These are phyloP conservation scores for Apus apus DNA, from an alignment of 2,113 vertebrate genomes.

Conservation along the genomic window DNA sequence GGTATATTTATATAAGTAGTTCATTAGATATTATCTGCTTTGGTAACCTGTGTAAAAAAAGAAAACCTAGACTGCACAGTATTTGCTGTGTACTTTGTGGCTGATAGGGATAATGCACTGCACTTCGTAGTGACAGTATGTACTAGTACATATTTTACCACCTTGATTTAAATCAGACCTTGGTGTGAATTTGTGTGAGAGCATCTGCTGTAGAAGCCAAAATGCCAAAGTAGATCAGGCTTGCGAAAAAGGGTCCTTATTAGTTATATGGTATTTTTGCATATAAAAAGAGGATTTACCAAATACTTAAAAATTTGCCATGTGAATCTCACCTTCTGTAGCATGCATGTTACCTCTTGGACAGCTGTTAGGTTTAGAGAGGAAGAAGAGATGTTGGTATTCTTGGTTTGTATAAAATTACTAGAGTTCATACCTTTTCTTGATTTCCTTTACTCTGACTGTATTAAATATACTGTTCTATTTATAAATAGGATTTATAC, in stretches of 20 bases:
- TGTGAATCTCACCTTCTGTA: neutral
- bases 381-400: neutral
- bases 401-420: neutral
- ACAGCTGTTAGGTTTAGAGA: neutral
- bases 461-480: neutral
- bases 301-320: neutral
- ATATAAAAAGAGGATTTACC: neutral
- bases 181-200: neutral
- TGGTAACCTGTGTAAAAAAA: neutral
- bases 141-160: neutral
- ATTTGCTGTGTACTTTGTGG: neutral
- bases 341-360: neutral
- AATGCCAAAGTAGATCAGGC: neutral
- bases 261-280: neutral
- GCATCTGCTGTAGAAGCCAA: neutral
- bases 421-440: neutral
- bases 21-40: neutral
- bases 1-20: neutral
- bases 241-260: neutral
- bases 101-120: neutral
- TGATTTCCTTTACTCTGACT: neutral
- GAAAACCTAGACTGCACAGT: neutral
- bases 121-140: neutral
- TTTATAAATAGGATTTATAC: neutral
- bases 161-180: neutral